Evolutionary conservation across 1,140 invertebrate genomes (phyloP).

Genomic region (Drosophila subobscura): DNA sequence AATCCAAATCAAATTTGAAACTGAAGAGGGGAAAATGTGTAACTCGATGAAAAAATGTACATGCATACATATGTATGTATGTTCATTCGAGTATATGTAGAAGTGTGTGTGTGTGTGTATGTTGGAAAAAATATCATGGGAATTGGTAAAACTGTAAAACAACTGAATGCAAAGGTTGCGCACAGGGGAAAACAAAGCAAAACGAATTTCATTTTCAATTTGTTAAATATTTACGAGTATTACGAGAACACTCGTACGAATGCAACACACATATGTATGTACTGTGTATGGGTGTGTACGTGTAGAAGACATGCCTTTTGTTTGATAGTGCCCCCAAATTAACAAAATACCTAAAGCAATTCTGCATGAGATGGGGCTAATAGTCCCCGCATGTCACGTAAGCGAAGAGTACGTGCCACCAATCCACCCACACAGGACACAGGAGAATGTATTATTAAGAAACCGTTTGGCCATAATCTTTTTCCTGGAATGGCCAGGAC

Average conservation of each 20-base stretch:
- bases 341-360: constrained; percentile 46
- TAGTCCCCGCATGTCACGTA: constrained; percentile 56
- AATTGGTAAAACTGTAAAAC: too few species aligned
- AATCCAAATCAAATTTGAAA: constrained; percentile 5
- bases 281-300: constrained; percentile 33
- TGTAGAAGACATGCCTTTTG: too few species aligned
- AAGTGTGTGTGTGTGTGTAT: too few species aligned
- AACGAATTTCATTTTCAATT: constrained; percentile 58
- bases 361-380: constrained; percentile 38
- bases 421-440: constrained; percentile 3
- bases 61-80: too few species aligned
- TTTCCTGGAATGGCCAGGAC: constrained; percentile 23
- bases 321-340: constrained; percentile 26
- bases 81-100: too few species aligned
- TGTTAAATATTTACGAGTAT: constrained; percentile 52
- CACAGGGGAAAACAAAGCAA: constrained; percentile 35
- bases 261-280: constrained; percentile 19
- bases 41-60: too few species aligned
- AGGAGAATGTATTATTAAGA: constrained; percentile 51
- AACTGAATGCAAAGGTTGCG: too few species aligned
- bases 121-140: too few species aligned
- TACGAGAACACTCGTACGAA: constrained; percentile 13
- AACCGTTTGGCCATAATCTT: constrained; percentile 47
- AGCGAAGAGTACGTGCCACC: constrained; percentile 40
- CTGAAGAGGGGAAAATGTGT: too few species aligned